Base-by-base conservation (phyloP, 2,888 invertebrate genomes). In the Buathra laborator region DNA sequence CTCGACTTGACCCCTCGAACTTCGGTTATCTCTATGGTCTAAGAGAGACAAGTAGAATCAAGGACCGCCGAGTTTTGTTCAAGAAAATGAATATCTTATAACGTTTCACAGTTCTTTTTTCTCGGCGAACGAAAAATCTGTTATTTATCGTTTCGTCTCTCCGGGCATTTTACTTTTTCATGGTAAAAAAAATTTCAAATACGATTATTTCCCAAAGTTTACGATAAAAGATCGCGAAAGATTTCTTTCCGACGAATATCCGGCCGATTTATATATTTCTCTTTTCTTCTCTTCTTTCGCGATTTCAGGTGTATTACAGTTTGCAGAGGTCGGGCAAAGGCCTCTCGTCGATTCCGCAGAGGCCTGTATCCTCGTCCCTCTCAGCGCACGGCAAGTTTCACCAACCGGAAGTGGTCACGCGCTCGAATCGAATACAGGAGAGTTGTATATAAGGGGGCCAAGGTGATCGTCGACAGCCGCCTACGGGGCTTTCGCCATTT, bases 391-490 rank as follows among this genome's bases (percentile, higher is more conserved):
- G 97, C 88, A 93, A 93, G 86, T 92, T 93, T 84, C 96, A 97
- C 91, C 96, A 97, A 90, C 97, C 97, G 87, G 97, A 97, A 94
- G 97, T 97, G 89, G 97, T 97, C 87, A 97, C 97, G 89, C 97
- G 97, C 86, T 97, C 97, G 87, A 97, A 97, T 95, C 96, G 97
- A 92, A 97, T 97, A 94, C 97, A 97, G 94, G 97, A 97, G 95
- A 97, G 97, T 95, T 97, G 97, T 97, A 97, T 97, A 96, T 97
- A 97, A 96, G 94, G 24, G 14, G 44, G 37, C 62, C 68, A 64
- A 68, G 75, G 37, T 32, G 62, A 59, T 51, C 56, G 71, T 48
- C 12, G 68, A 68, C 56, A 62, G 19, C 46, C 64, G 48, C 74
- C 70, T 59, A 16, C 70, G 56, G 66, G 44, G 14, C 24, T 76